These are phyloP conservation scores for Xyrauchen texanus DNA, from an alignment of 2,113 vertebrate genomes.

Conservation along the genomic window DNA sequence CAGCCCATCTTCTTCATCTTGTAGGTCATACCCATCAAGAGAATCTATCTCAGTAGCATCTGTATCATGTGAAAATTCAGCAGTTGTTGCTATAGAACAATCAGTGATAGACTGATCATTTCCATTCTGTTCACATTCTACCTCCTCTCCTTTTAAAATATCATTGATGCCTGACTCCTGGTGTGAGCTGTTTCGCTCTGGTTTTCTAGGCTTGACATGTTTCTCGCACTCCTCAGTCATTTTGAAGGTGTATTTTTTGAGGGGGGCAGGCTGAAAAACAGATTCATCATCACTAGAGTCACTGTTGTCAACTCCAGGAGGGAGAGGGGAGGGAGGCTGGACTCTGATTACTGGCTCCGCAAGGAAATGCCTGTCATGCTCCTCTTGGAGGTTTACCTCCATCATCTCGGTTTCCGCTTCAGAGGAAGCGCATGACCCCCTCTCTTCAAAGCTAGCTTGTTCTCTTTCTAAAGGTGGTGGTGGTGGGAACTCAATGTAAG, in stretches of 20 bases:
- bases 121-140: slow-evolving; percentile 87
- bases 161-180: slow-evolving; percentile 77
- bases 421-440: slow-evolving; percentile 73
- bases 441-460: slow-evolving; percentile 80
- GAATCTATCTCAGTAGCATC: slow-evolving; percentile 98
- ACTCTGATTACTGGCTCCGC: slow-evolving; percentile 94
- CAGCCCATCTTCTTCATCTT: slow-evolving; percentile 96
- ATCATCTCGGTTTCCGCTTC: slow-evolving; percentile 90
- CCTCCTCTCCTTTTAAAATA: slow-evolving; percentile 78
- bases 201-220: slow-evolving; percentile 66
- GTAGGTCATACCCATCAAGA: slow-evolving; percentile 96
- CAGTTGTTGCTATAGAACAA: slow-evolving; percentile 96
- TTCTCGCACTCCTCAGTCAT: slow-evolving; percentile 85
- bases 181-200: slow-evolving; percentile 74
- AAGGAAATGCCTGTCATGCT: slow-evolving; percentile 88
- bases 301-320: slow-evolving; percentile 85
- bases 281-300: slow-evolving; percentile 96
- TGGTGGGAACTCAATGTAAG: slow-evolving; percentile 97
- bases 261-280: slow-evolving; percentile 85
- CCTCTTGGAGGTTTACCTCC: slow-evolving; percentile 94
- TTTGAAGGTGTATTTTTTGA: slow-evolving; percentile 96
- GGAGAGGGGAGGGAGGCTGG: slow-evolving; percentile 92
- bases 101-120: slow-evolving; percentile 97
- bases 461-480: slow-evolving; percentile 92
- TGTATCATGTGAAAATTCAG: slow-evolving; percentile 98